phyloP scores from a whole-genome alignment of 2,113 vertebrate genomes.

The Tenebrosternarchus preto region DNA sequence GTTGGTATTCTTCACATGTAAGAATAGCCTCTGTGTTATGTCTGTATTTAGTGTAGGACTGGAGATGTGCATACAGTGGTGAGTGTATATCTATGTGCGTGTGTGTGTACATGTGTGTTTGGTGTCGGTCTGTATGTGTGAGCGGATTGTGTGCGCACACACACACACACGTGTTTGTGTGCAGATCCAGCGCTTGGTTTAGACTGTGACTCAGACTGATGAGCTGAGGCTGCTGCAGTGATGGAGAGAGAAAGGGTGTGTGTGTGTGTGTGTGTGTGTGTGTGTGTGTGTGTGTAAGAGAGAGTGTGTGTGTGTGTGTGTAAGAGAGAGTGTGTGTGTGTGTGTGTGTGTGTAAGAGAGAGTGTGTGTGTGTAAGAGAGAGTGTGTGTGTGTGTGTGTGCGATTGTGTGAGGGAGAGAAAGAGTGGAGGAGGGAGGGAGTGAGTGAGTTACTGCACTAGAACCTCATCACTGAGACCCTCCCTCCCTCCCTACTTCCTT shows the following conservation, averaged over 20 bases:
- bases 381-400: conserved; percentile 45
- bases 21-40: background rate
- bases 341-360: conserved; percentile 57
- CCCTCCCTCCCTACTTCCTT: conserved; percentile 24
- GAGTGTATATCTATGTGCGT: background rate
- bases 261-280: too few relatives aligned
- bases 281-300: too few relatives aligned
- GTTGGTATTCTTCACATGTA: background rate
- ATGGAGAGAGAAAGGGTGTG: conserved; percentile 71
- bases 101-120: background rate
- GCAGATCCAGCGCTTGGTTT: conserved; percentile 66
- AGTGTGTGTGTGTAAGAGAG: too few relatives aligned
- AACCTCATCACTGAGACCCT: conserved; percentile 62
- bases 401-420: conserved; percentile 61
- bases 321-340: conserved; percentile 33
- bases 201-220: conserved; percentile 88
- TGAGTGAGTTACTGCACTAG: conserved; percentile 73
- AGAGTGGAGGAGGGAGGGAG: conserved; percentile 65
- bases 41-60: too few relatives aligned
- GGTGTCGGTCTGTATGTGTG: conserved; percentile 11
- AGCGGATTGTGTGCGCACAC: too few relatives aligned
- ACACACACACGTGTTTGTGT: too few relatives aligned
- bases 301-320: too few relatives aligned
- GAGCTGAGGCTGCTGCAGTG: conserved; percentile 95
- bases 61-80: background rate